Conservation (phyloP, 2,888 invertebrate genomes). For the Pachliopta kotzebuea region DNA sequence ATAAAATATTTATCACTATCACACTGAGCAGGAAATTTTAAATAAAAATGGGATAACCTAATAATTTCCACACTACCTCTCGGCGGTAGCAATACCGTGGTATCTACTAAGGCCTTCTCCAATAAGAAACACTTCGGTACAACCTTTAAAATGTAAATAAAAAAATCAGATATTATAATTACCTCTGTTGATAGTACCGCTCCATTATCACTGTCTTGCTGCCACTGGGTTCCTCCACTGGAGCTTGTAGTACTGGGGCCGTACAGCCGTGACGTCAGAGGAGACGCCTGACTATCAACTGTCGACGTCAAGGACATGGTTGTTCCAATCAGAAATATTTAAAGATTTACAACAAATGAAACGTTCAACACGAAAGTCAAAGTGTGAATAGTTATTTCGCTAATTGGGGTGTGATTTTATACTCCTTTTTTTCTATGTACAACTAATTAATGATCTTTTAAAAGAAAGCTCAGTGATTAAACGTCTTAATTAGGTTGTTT, state of each 20-base stretch:
- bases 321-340: conserved; percentile 14
- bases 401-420: conserved; percentile 48
- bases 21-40: no score
- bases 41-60: no score
- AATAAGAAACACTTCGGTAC: no score
- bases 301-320: conserved; percentile 36
- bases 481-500: conserved; percentile 32
- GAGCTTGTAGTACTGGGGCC: conserved; percentile 30
- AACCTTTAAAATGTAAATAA: no score
- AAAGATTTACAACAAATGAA: conserved; percentile 28
- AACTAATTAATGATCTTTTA: conserved; percentile 30
- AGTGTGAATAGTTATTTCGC: conserved; percentile 42
- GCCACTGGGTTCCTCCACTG: conserved; percentile 43
- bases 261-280: conserved; percentile 31
- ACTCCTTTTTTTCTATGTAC: conserved; percentile 37
- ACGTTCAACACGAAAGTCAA: conserved; percentile 44
- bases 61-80: no score
- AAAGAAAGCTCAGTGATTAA: conserved; percentile 33
- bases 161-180: conserved; percentile 26
- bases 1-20: no score
- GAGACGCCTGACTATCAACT: conserved; percentile 31
- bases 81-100: no score
- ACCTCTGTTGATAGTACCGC: conserved; percentile 40
- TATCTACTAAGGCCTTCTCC: no score
- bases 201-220: conserved; percentile 32